Evolutionary conservation across 2,797 vertebrate genomes (phyloP), one percentile per base, ranked within the genome.

Genomic region (Rhynchonycteris naso): DNA sequence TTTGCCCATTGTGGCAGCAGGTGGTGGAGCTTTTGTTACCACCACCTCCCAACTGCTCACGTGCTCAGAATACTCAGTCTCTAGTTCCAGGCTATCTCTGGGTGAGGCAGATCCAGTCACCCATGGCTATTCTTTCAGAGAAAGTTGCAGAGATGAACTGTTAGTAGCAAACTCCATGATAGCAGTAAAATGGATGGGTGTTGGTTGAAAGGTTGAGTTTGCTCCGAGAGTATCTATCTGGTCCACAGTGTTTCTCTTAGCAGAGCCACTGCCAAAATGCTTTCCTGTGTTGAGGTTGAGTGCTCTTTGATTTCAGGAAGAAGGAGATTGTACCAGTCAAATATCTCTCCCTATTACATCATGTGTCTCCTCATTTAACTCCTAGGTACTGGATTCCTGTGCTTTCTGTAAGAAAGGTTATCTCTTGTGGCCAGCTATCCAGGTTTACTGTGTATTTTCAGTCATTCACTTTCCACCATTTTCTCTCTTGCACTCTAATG

Each of bases 151-250:
- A 1, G 79, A n/a, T 90, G 35, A 58, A 26, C 6, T 14, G 3
- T 84, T 16, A 78, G 30, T 68, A 84, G 19, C 18, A 56, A 80
- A 95, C 65, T 28, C 28, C 38, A 4, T 22, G 3, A 7, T 4
- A 75, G n/a, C 18, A 61, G 33, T 28, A 63, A 82, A 33, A 66
- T 84, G 68, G 4, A 21, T 24, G 21, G 43, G 28, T 30, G 11
- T 21, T 33, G 6, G 38, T 2, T 8, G 21, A 5, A 4, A 13
- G 8, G 10, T 50, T 30, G 4, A 18, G 24, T 1, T 13, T 66
- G 47, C 16, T 11, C 26, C 19, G 16, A 28, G 33, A 69, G 26
- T 84, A 30, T 56, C 72, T 84, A 30, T 56, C 72, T 74, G 18
- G 13, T 52, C 35, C 30, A 2, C 2, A 26, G 0, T 15, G 5